These are phyloP conservation scores for Venustoraphidia nigricollis DNA, from an alignment of 2,888 invertebrate species.

Conservation along the genomic window DNA sequence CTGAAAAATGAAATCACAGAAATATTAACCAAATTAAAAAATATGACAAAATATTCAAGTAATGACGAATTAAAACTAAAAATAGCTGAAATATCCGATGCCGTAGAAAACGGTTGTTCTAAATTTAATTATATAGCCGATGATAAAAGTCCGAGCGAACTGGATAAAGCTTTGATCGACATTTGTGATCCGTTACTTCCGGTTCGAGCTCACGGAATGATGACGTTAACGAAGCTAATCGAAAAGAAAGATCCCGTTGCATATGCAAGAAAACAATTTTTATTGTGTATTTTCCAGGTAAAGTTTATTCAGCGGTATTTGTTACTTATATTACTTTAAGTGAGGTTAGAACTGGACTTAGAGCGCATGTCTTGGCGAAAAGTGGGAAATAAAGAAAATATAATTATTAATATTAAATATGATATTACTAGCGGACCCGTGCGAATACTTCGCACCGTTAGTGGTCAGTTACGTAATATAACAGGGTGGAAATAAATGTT, in stretches of 20 bases:
- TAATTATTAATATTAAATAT: not conserved
- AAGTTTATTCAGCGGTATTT: conserved; percentile 9
- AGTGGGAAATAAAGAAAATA: not conserved
- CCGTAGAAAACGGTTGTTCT: not conserved
- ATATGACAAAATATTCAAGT: conserved; percentile 11
- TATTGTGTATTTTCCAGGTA: conserved; percentile 61
- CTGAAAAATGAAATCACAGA: conserved; percentile 16
- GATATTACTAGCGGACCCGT: too few species aligned
- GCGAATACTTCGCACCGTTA: too few species aligned
- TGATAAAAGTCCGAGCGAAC: conserved; percentile 23
- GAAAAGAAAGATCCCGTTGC: conserved; percentile 46
- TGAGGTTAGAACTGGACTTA: not conserved
- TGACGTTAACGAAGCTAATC: conserved; percentile 56
- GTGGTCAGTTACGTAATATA: too few species aligned
- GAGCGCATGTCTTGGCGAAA: not conserved
- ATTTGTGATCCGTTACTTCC: conserved; percentile 57
- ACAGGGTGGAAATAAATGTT: too few species aligned
- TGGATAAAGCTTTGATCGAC: conserved; percentile 48
- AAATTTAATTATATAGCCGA: conserved; percentile 1
- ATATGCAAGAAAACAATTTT: conserved; percentile 42
- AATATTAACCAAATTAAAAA: conserved; percentile 12
- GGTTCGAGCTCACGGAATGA: conserved; percentile 66
- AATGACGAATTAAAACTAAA: conserved; percentile 27
- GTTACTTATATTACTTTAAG: not conserved
- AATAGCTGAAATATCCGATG: conserved; percentile 16